Conservation (phyloP, 2,888 invertebrate species). For the Agrotis puta region DNA sequence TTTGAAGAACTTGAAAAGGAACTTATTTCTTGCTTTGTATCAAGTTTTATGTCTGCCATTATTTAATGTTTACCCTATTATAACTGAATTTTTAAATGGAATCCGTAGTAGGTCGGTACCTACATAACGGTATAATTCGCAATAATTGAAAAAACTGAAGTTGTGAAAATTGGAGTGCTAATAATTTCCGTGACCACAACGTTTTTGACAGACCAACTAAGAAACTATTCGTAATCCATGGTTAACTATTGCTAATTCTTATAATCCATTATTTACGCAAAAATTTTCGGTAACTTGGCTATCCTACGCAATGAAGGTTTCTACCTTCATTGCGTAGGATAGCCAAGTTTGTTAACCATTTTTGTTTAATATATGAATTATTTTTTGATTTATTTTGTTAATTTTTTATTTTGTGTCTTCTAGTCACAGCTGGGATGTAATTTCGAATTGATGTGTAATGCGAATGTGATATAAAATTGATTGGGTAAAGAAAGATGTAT, state of each 20-base stretch:
- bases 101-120: too few species aligned
- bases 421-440: too few species aligned
- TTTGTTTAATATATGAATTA: too few species aligned
- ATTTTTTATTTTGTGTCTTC: too few species aligned
- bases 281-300: slow-evolving; percentile 7
- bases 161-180: slow-evolving; percentile 12
- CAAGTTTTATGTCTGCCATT: background rate
- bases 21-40: background rate
- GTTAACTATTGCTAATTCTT: slow-evolving; percentile 34
- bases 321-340: too few species aligned
- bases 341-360: too few species aligned
- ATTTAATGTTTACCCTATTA: too few species aligned
- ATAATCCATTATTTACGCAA: slow-evolving; percentile 37
- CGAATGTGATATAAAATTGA: too few species aligned
- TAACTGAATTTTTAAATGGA: background rate
- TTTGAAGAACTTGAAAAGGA: background rate
- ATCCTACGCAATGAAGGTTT: slow-evolving; percentile 9
- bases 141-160: background rate
- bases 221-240: slow-evolving; percentile 29
- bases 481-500: too few species aligned
- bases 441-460: too few species aligned
- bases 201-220: slow-evolving; percentile 1
- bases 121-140: background rate
- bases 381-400: too few species aligned
- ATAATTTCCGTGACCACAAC: slow-evolving; percentile 25